Evolutionary conservation across 2,888 invertebrate species (phyloP).

Genomic region (Fissipunctia ypsillon): DNA sequence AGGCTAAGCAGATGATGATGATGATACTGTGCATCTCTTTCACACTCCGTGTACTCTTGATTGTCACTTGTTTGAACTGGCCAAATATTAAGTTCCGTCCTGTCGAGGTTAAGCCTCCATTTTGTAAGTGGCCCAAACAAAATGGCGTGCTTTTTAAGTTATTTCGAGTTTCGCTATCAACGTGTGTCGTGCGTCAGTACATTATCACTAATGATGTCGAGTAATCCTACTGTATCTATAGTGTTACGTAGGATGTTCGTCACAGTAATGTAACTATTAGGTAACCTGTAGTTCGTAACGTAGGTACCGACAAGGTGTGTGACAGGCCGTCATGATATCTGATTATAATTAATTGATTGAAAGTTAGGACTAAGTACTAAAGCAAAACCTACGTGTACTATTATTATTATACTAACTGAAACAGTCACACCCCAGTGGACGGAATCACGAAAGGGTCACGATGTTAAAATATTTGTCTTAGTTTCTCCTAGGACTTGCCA

Average conservation of each 20-base stretch:
- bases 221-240: slow-evolving; percentile 50
- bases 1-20: no score
- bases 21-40: no score
- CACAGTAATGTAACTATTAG: slow-evolving; percentile 47
- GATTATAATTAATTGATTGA: slow-evolving; percentile 11
- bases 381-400: background rate
- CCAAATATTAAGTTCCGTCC: background rate
- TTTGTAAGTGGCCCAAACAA: slow-evolving; percentile 5
- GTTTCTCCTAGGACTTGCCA: no score
- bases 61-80: background rate
- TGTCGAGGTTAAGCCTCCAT: background rate
- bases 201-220: slow-evolving; percentile 44
- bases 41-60: background rate
- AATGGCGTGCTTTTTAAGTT: slow-evolving; percentile 33
- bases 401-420: no score
- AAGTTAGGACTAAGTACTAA: background rate
- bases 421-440: no score
- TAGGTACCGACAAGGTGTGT: background rate
- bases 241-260: slow-evolving; percentile 37
- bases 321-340: background rate
- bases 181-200: slow-evolving; percentile 35
- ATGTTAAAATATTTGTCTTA: no score
- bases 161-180: slow-evolving; percentile 16
- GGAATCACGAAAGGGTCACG: no score
- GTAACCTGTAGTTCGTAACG: slow-evolving; percentile 28